phyloP scores from a whole-genome alignment of 2,888 invertebrate genomes.

The Eledone cirrhosa region DNA sequence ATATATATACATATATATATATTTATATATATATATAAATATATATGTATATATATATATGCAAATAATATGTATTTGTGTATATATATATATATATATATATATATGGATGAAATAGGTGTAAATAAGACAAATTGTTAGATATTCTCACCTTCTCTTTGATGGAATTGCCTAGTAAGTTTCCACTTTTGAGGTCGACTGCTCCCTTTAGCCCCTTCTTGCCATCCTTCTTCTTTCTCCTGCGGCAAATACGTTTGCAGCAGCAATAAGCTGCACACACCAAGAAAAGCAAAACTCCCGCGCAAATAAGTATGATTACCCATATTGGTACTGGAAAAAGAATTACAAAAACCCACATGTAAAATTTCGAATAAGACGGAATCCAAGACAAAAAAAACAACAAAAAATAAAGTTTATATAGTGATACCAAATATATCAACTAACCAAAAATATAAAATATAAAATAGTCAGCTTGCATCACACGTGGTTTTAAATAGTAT shows the following conservation, averaged over 20 bases:
- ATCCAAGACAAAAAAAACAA: not conserved
- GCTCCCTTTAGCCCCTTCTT: slow-evolving; percentile 75
- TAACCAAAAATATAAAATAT: no score
- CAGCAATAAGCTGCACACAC: slow-evolving; percentile 63
- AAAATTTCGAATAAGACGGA: not conserved
- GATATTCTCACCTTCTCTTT: slow-evolving; percentile 93
- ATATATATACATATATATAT: not conserved
- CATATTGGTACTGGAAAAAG: slow-evolving; percentile 61
- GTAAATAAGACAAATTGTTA: no score
- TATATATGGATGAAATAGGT: no score
- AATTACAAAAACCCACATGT: not conserved
- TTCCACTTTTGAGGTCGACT: slow-evolving; percentile 95
- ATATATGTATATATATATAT: not conserved
- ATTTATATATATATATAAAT: not conserved
- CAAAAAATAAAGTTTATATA: no score
- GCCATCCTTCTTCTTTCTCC: slow-evolving; percentile 64
- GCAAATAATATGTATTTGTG: no score
- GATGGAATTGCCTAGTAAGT: slow-evolving; percentile 93
- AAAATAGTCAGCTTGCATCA: no score
- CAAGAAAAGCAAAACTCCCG: slow-evolving; percentile 59
- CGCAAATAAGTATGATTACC: slow-evolving; percentile 62
- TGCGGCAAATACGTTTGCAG: slow-evolving; percentile 63
- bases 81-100: no score
- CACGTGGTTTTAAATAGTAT: no score
- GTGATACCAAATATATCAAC: no score